Base-by-base conservation (phyloP, 1,140 invertebrate genomes). In the Papilio xuthus region DNA sequence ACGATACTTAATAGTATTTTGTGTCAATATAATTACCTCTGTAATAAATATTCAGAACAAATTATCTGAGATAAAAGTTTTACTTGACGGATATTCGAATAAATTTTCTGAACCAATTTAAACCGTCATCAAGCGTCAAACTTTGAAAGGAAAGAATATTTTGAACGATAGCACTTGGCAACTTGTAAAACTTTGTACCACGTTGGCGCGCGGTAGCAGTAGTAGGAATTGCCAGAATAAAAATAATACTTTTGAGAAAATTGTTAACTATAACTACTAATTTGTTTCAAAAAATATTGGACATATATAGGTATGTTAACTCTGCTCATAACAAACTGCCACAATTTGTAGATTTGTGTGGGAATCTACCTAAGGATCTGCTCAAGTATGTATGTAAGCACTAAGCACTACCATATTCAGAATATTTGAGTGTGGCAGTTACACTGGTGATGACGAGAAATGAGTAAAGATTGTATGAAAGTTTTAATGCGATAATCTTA, bases 51-150 rank as follows among this genome's bases (percentile, higher is more conserved):
- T 63, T 42, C 53, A 60, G 18, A 74, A 32, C 53, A 41, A 56
- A 41, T 56, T 53, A 76, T 56, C 23, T 56, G 32, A 76, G 37
- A 18, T 28, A 56, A 60, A 47, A 63, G 37, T 32, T 53, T 75
- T 75, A 10, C 23, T 76, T 60, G 74, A 42, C 56, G 74, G 74
- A 76, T 76, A 63, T 76, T 76, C 56, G 53, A 76, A 76, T 50
- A 56, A 41, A 60, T 32, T 76, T 42, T 37, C 42, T 76, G 60
- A 67, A 28, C 26, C 60, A 67, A 67, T 67, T 67, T 67, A 28
- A 67, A 67, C 60, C 60, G 60, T 60, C 44, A 73, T 73, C 26
- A 76, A 76, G 53, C 74, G 53, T 76, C 74, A 76, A 76, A 76
- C 32, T 76, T 63, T 56, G 56, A 63, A 76, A 76, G 74, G 53